Conservation (phyloP, 1,140 invertebrate genomes). For the Pinna nobilis region DNA sequence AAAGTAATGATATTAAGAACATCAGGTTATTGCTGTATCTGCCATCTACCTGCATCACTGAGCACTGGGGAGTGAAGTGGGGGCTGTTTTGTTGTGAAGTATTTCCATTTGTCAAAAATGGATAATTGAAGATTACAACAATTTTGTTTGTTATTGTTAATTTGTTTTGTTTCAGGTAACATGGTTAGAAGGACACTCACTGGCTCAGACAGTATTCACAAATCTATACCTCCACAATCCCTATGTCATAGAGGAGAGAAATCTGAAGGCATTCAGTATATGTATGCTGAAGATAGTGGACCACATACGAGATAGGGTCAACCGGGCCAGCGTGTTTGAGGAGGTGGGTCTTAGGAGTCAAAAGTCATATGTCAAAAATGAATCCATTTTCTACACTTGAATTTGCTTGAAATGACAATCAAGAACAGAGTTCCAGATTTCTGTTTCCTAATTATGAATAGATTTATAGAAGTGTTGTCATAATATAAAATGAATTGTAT, state of each 20-base stretch:
- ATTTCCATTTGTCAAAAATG: too few species aligned
- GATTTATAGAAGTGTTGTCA: too few species aligned
- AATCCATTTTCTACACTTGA: neutral
- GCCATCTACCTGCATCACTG: neutral
- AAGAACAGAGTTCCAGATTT: too few species aligned
- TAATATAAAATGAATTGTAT: too few species aligned
- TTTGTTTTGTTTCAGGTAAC: conserved; percentile 76
- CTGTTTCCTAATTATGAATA: too few species aligned
- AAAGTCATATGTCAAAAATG: neutral
- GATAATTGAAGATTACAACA: too few species aligned
- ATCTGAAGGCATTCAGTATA: conserved; percentile 90
- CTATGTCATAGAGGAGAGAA: conserved; percentile 87
- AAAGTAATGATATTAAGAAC: too few species aligned
- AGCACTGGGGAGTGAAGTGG: too few species aligned
- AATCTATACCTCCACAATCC: conserved; percentile 97
- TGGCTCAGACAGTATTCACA: conserved; percentile 97
- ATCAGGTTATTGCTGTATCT: neutral
- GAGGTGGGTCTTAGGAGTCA: conserved; percentile 65
- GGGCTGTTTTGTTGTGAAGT: too few species aligned
- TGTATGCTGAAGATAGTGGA: conserved; percentile 93
- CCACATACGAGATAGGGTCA: conserved; percentile 92
- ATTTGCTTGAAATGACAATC: neutral
- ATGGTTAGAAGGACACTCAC: conserved; percentile 79
- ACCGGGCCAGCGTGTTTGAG: conserved; percentile 79
- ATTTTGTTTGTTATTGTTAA: too few species aligned